Evolutionary conservation across 2,888 invertebrate genomes (phyloP).

Genomic region (Charanyca ferruginea): DNA sequence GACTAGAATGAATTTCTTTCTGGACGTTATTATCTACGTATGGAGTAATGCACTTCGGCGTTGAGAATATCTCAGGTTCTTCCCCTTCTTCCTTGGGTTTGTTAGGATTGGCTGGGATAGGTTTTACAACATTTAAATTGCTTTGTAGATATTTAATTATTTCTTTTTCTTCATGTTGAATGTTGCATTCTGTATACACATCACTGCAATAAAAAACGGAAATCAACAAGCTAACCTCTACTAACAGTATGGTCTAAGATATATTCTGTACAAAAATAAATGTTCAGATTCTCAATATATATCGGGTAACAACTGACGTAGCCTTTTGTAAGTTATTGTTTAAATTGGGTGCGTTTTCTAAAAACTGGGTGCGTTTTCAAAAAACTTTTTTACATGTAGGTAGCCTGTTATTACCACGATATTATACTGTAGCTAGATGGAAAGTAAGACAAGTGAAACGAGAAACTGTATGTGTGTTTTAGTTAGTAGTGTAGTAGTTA

Average conservation of each 20-base stretch:
- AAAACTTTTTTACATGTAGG: background rate
- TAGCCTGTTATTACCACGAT: conserved; percentile 47
- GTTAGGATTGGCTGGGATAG: conserved; percentile 63
- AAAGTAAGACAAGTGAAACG: background rate
- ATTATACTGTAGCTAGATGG: conserved; percentile 14
- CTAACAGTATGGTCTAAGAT: conserved; percentile 4
- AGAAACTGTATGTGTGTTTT: conserved; percentile 14
- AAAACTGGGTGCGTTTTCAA: background rate
- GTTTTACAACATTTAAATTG: conserved; percentile 70
- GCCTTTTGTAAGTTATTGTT: background rate
- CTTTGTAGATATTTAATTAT: conserved; percentile 84
- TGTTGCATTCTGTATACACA: conserved; percentile 88
- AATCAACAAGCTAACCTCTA: conserved; percentile 24
- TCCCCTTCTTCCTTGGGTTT: conserved; percentile 77
- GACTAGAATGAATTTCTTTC: conserved; percentile 80
- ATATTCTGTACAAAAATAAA: conserved; percentile 6
- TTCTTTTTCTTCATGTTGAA: conserved; percentile 87
- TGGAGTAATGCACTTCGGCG: conserved; percentile 85
- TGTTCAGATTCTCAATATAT: conserved; percentile 6
- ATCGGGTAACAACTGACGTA: conserved; percentile 49
- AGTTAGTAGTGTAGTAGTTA: too few relatives aligned
- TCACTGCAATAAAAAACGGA: conserved; percentile 78
- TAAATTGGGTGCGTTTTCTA: background rate
- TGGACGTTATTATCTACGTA: conserved; percentile 75
- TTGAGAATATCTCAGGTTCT: conserved; percentile 85